Evolutionary conservation across 1,140 invertebrate species (phyloP), one percentile per base, ranked within the genome.

Genomic region (Nomia melanderi): DNA sequence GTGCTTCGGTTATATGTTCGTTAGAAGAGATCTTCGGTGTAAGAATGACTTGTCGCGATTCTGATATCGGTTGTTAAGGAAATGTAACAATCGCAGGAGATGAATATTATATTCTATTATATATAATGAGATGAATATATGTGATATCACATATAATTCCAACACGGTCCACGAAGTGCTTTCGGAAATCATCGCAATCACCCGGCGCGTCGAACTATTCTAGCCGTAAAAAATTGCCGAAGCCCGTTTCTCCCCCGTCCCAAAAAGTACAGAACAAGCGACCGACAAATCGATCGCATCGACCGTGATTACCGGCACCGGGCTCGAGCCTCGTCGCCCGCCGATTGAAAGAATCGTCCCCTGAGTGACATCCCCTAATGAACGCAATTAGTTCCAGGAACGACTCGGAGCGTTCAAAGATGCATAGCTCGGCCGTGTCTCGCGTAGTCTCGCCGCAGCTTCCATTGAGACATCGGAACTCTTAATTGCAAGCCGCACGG

Each of bases 401-500:
- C 54, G 31, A 36, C 31, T 67, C 11, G n/a, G 64, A 39, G 54
- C 64, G 50, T 69, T 69, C 29, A 20, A 36, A 69, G 65, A 76
- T 60, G 65, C 73, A 69, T 50, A 69, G 65, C 73, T 56, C 41
- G 23, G 4, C 23, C 47, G 20, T 50, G 47, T n/a, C 17, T n/a
- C 47, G 39, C 31, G 73, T 41, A 59, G 59, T 69, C 65, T 41
- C 65, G 31, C 8, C 29, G 29, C 23, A 50, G 54, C 54, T 59
- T 27, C 63, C 83, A 84, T 84, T 84, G 82, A 84, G 83, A 84
- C 82, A 81, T 84, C 78, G 82, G 56, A 53, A 74, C 47, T 78
- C 73, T 84, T 85, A 85, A 85, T 82, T 81, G 77, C 67, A 78
- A 63, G 44, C 39, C 47, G 47, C 33, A 63, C 74, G 56, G 27